Evolutionary conservation across 2,888 invertebrate species (phyloP).

Genomic region (Aphidius colemani): DNA sequence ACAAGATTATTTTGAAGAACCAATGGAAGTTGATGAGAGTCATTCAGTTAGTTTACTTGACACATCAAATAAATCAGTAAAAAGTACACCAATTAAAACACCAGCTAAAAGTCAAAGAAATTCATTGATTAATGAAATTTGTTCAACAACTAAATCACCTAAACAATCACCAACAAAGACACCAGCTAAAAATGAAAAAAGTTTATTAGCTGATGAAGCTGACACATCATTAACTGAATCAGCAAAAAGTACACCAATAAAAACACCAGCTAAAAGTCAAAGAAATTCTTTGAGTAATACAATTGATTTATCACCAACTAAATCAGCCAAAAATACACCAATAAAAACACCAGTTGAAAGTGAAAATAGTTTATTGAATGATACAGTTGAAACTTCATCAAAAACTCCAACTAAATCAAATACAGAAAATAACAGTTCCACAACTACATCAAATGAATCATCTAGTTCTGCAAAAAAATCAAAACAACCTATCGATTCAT

Average conservation of each 20-base stretch:
- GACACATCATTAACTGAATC: background rate
- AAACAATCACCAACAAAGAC: constrained; percentile 4
- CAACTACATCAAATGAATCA: too few species aligned
- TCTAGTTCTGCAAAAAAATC: too few species aligned
- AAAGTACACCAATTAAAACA: constrained; percentile 19
- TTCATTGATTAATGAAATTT: constrained; percentile 3
- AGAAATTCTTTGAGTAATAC: too few species aligned
- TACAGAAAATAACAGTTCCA: too few species aligned
- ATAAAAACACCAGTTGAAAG: background rate
- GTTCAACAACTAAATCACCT: constrained; percentile 3
- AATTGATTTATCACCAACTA: too few species aligned
- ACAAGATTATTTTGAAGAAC: constrained; percentile 2
- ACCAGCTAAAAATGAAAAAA: background rate
- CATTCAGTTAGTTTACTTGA: background rate
- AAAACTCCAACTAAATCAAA: background rate
- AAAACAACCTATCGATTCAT: too few species aligned
- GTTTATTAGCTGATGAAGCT: background rate
- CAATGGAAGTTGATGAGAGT: constrained; percentile 8
- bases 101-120: constrained; percentile 9
- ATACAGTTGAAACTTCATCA: background rate
- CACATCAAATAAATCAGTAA: background rate
- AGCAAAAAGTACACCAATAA: background rate
- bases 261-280: background rate
- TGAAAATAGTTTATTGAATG: background rate
- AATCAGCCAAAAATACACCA: background rate